Conservation (phyloP, 2,113 vertebrate genomes). For the Vidua macroura region DNA sequence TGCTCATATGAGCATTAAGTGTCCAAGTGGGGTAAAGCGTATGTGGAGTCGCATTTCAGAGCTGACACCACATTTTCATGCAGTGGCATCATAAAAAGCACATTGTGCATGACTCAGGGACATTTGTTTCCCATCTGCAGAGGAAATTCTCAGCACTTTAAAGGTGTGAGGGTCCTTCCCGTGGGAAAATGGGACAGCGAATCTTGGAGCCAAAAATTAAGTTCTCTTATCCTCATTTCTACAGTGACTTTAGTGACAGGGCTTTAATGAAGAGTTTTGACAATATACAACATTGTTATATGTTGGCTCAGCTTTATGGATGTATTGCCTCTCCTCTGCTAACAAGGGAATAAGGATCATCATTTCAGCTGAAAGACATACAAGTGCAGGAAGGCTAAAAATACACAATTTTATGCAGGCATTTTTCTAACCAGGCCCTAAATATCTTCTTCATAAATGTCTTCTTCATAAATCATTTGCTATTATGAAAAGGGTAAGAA, state of each 20-base stretch:
- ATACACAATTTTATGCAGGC: background rate
- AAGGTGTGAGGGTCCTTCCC: constrained; percentile 1
- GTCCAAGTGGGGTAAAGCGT: background rate
- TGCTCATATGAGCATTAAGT: background rate
- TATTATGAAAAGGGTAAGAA: background rate
- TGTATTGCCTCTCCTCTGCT: background rate
- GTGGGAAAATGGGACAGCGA: background rate
- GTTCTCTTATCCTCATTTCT: background rate
- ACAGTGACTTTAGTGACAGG: background rate
- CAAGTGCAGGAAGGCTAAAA: background rate
- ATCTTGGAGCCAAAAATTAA: background rate
- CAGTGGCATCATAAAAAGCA: background rate
- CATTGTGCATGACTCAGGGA: background rate
- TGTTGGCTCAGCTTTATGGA: background rate
- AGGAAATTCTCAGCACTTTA: background rate
- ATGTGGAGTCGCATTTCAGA: background rate
- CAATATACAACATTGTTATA: background rate
- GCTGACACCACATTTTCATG: background rate
- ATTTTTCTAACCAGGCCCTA: background rate
- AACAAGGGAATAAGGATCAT: background rate
- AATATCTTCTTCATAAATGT: background rate
- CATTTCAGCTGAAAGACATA: background rate
- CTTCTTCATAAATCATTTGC: background rate
- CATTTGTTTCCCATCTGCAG: constrained; percentile 21
- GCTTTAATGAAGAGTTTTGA: background rate